phyloP scores from a whole-genome alignment of 2,113 vertebrate genomes.

The Nicator chloris region DNA sequence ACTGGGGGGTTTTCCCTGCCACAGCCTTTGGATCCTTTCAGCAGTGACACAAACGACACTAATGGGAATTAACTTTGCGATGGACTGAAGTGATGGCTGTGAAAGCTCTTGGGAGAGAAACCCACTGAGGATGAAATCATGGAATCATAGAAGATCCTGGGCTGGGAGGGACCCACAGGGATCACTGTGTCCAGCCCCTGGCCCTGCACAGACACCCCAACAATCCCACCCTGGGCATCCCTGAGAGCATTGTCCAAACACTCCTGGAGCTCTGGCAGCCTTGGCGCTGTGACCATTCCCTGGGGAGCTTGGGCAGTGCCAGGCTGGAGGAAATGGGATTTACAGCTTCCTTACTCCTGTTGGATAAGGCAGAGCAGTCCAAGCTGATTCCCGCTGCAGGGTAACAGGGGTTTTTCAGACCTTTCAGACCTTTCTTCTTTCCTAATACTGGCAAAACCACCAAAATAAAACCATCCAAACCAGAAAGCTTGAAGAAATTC shows the following conservation, averaged over 20 bases:
- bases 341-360: background rate
- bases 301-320: background rate
- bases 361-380: background rate
- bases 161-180: background rate
- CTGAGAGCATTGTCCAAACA: fast-evolving
- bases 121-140: background rate
- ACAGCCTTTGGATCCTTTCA: background rate
- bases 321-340: background rate
- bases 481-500: slow-evolving; percentile 29
- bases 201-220: background rate
- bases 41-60: background rate
- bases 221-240: background rate
- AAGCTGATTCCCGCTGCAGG: background rate
- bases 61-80: background rate
- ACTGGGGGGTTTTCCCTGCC: background rate
- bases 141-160: background rate
- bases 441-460: background rate
- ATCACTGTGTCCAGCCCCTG: background rate
- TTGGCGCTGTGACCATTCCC: fast-evolving
- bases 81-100: background rate
- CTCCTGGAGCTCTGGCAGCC: background rate
- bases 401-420: background rate
- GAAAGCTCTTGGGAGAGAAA: background rate
- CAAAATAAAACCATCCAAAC: background rate
- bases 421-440: background rate